phyloP scores from a whole-genome alignment of 2,888 invertebrate genomes.

The Philonicus albiceps region DNA sequence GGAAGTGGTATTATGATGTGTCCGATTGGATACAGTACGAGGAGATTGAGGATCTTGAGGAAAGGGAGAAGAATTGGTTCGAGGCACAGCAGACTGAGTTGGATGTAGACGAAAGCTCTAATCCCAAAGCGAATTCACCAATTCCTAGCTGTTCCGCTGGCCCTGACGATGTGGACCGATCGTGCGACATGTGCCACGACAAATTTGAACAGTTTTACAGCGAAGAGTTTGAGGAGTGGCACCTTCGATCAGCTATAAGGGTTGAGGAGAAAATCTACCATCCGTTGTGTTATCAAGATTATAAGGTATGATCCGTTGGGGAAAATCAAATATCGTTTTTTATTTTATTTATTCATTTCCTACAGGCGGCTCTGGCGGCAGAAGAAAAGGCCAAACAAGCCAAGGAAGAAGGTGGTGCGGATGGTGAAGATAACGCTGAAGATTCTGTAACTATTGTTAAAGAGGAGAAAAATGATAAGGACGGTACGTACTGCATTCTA shows the following conservation, averaged over 20 bases:
- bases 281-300: constrained; percentile 89
- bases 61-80: constrained; percentile 88
- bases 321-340: neutral
- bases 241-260: constrained; percentile 81
- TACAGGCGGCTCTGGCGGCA: neutral
- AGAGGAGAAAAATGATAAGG: constrained; percentile 21
- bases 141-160: constrained; percentile 77
- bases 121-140: constrained; percentile 66
- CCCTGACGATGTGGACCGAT: constrained; percentile 69
- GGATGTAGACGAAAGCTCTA: constrained; percentile 67
- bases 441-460: constrained; percentile 39
- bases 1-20: constrained; percentile 90
- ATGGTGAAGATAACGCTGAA: neutral
- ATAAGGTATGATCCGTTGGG: constrained; percentile 68
- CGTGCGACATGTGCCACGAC: constrained; percentile 92
- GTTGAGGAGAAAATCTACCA: constrained; percentile 84
- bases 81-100: constrained; percentile 72
- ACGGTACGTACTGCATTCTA: constrained; percentile 4
- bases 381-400: constrained; percentile 48
- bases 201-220: constrained; percentile 94
- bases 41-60: constrained; percentile 90
- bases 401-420: neutral
- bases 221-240: constrained; percentile 98
- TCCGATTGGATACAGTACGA: constrained; percentile 94
- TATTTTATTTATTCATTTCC: neutral